phyloP scores from a whole-genome alignment of 2,888 invertebrate genomes.

The Diarsia mendica region DNA sequence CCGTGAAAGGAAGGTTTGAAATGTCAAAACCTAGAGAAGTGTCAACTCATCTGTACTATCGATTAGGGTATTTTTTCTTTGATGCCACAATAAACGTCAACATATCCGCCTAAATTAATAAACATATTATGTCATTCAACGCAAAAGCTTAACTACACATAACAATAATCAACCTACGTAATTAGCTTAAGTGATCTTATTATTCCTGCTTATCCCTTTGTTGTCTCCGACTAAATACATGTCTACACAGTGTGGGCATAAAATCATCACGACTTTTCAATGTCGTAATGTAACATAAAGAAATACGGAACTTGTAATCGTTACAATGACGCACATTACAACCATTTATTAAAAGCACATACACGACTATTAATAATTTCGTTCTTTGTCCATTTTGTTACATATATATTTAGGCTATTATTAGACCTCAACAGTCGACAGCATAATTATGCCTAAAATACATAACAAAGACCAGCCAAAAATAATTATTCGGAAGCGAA shows the following conservation, averaged over 20 bases:
- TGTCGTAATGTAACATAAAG: conserved; percentile 62
- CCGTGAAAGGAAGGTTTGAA: neutral
- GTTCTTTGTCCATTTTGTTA: conserved; percentile 33
- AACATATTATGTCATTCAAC: neutral
- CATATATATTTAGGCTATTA: conserved; percentile 22
- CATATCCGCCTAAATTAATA: neutral
- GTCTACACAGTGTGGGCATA: conserved; percentile 42
- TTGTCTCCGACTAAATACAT: conserved; percentile 16
- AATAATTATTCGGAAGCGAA: conserved; percentile 30
- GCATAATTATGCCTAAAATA: conserved; percentile 23
- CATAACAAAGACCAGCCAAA: conserved; percentile 15
- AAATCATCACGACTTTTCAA: conserved; percentile 66
- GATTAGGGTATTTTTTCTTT: neutral
- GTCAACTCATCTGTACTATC: neutral
- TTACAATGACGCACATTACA: conserved; percentile 51
- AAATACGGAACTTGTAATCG: conserved; percentile 64
- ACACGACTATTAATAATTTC: conserved; percentile 47
- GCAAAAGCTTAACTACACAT: neutral
- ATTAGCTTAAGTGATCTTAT: neutral
- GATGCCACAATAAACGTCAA: no score
- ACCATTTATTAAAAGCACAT: conserved; percentile 35
- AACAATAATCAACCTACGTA: neutral
- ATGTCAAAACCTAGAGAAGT: neutral
- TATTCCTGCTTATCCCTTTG: conserved; percentile 24
- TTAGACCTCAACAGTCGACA: neutral